These are phyloP conservation scores for Sipunculus nudus DNA, from an alignment of 2,888 invertebrate genomes.

Conservation along the genomic window DNA sequence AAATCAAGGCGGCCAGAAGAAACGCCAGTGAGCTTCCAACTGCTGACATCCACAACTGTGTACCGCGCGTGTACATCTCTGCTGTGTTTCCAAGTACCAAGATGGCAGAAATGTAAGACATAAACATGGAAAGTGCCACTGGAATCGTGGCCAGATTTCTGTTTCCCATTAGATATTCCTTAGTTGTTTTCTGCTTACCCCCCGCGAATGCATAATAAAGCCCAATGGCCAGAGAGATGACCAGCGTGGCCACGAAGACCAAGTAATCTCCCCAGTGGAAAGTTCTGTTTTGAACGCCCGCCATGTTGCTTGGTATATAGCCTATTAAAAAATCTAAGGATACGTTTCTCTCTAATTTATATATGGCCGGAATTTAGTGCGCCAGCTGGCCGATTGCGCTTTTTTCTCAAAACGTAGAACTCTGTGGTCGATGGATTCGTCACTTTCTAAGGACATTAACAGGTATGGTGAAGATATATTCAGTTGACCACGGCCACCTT, in stretches of 20 bases:
- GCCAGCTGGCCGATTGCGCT: no score
- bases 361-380: no score
- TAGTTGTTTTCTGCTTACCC: slow-evolving; percentile 19
- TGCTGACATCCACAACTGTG: slow-evolving; percentile 14
- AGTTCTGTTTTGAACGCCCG: neutral
- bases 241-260: slow-evolving; percentile 15
- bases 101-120: slow-evolving; percentile 30
- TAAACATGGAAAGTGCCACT: slow-evolving; percentile 27
- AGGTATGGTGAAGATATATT: no score
- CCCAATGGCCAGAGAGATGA: slow-evolving; percentile 23
- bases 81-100: slow-evolving; percentile 28
- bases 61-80: slow-evolving; percentile 23
- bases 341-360: no score
- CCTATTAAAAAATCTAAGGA: no score
- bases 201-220: slow-evolving; percentile 21
- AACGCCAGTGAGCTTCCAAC: slow-evolving; percentile 14
- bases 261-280: slow-evolving; percentile 26
- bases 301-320: no score
- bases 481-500: no score
- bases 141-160: slow-evolving; percentile 16
- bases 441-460: no score
- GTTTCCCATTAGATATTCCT: slow-evolving; percentile 26
- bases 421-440: no score
- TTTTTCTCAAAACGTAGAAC: no score
- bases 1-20: neutral